A percentile compares a stretch with the other conserved stretches of the same genome.
Evolutionary conservation across 2,113 vertebrate species (phyloP).

Genomic region (Gallinago undulata): DNA sequence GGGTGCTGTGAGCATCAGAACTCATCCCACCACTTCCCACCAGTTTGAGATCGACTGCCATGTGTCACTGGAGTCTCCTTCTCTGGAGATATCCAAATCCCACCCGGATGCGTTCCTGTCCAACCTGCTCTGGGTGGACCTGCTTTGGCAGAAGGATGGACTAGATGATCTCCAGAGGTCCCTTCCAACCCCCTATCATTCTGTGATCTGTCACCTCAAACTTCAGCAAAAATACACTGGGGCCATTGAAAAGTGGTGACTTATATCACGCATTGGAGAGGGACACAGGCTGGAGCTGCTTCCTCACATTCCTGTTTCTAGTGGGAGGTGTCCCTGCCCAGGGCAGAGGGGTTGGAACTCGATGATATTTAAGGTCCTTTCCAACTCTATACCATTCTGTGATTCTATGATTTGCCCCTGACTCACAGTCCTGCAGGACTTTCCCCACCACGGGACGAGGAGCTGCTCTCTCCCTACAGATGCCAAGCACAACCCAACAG

Average conservation of each 20-base stretch:
- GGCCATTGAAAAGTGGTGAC: rapidly evolving
- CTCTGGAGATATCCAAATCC: neutral
- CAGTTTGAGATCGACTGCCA: neutral
- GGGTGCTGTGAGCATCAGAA: neutral
- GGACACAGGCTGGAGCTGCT: neutral
- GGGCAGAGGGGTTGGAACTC: too few species aligned
- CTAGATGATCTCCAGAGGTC: neutral
- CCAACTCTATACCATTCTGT: too few species aligned
- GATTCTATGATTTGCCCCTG: neutral
- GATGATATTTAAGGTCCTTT: too few species aligned
- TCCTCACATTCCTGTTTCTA: neutral
- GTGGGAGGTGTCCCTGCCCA: too few species aligned
- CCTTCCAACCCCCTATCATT: neutral
- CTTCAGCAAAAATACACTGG: neutral
- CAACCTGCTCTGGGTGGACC: neutral
- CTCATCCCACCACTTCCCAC: neutral
- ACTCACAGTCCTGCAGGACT: rapidly evolving
- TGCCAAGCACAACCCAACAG: too few species aligned
- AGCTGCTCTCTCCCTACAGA: neutral
- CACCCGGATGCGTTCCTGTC: neutral
- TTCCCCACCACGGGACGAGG: rapidly evolving
- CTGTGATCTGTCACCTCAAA: neutral
- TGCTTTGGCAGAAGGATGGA: neutral
- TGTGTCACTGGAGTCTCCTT: neutral
- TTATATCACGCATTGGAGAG: rapidly evolving